Conservation (phyloP, 2,113 vertebrate species). For the Smithornis capensis region DNA sequence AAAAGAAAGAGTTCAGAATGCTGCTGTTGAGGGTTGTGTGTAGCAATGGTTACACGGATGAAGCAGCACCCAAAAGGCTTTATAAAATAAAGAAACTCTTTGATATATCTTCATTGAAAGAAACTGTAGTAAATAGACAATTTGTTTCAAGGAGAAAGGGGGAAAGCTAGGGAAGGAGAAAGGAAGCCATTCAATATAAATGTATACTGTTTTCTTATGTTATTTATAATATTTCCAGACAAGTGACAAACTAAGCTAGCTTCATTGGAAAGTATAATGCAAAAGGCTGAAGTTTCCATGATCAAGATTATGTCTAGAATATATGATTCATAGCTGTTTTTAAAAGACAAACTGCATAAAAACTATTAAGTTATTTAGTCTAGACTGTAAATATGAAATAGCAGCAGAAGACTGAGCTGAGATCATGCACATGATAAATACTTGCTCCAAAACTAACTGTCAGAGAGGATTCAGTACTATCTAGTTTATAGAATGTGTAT, state of each 20-base stretch:
- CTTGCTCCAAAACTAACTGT: not conserved
- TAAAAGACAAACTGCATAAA: slow-evolving; percentile 49
- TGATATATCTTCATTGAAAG: not conserved
- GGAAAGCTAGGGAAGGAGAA: not conserved
- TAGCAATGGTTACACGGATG: not conserved
- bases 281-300: not conserved
- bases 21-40: not conserved
- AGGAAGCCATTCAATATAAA: not conserved
- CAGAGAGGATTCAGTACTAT: not conserved
- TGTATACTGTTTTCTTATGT: not conserved
- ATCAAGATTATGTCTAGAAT: slow-evolving; percentile 41
- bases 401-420: slow-evolving; percentile 4
- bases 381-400: slow-evolving; percentile 43
- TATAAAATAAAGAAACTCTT: not conserved
- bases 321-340: slow-evolving; percentile 47
- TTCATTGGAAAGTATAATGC: slow-evolving; percentile 57
- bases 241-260: slow-evolving; percentile 2
- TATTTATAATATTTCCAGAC: slow-evolving; percentile 31
- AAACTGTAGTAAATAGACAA: not conserved
- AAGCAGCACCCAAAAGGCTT: not conserved
- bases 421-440: slow-evolving; percentile 31
- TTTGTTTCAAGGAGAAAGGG: not conserved
- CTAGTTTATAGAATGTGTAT: not conserved
- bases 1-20: not conserved
- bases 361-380: slow-evolving; percentile 54